Evolutionary conservation across 2,797 vertebrate genomes (phyloP), one percentile per base, ranked within the genome.

Genomic region (Sebastiscus tertius): DNA sequence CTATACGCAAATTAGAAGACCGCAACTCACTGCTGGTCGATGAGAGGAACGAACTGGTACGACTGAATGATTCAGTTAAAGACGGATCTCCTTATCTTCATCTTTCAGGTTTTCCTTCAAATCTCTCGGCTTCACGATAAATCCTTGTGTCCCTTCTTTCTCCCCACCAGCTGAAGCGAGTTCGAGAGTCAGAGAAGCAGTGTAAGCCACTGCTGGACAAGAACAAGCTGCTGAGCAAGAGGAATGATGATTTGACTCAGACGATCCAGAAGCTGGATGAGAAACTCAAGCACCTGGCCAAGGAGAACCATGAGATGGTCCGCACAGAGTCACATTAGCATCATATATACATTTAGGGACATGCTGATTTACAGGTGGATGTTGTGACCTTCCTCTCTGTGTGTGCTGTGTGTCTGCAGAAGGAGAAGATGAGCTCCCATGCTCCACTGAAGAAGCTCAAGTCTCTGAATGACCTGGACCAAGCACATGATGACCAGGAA

Each of bases 231-330:
- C 93, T 99, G 89, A 96, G 92, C 42, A 98, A 97, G 95, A 97
- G 97, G 95, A 99, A 99, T 0, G 98, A 99, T 29, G 99, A 99
- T 46, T 93, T 99, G 82, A 97, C 97, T 90, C 97, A 97, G 72
- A 97, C 97, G 3, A 92, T 99, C 79, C 98, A 99, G 85, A 97
- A 97, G 79, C 96, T 97, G 95, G 99, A 99, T 87, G 98, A 99
- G 8, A 99, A 99, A 81, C 92, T 99, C 49, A 99, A 97, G 95
- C 91, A 89, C 11, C 78, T 99, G 66, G 95, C 94, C 74, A 99
- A 96, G 94, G 99, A 99, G 92, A 99, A 99, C 92, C 92, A 96
- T 46, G 99, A 99, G 94, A 99, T 99, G 98, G 99, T 99, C 76
- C 60, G 97, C 91, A 49, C 31, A n/a, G n/a, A 80, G 20, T 63